Conservation (phyloP, 2,888 invertebrate species). For the Caenorhabditis sp. region DNA sequence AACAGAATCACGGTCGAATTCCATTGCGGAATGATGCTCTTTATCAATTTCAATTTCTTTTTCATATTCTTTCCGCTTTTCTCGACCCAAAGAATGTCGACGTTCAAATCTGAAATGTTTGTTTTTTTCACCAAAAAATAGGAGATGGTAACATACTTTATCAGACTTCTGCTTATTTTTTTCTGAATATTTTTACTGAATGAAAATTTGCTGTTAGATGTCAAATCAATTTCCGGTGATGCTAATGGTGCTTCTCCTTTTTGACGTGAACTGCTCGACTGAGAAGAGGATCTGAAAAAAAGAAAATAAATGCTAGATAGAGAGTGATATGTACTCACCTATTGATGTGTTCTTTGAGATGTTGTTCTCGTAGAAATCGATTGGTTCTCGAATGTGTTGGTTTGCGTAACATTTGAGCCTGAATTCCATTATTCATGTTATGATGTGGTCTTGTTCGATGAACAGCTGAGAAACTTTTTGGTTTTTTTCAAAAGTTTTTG, state of each 20-base stretch:
- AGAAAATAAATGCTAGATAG: not conserved
- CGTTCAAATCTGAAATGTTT: constrained; percentile 6
- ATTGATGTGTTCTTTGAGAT: constrained; percentile 1
- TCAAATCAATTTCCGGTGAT: constrained; percentile 8
- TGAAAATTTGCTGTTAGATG: not conserved
- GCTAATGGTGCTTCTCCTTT: constrained; percentile 6
- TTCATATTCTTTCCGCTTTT: not conserved
- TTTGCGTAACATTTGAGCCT: constrained; percentile 11
- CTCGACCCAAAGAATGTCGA: constrained; percentile 6
- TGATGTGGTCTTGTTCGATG: too few relatives aligned
- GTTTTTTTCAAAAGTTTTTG: not conserved
- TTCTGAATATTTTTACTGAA: constrained; percentile 9
- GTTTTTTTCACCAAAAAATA: not conserved
- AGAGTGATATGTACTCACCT: not conserved
- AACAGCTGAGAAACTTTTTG: too few relatives aligned
- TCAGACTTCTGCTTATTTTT: constrained; percentile 5
- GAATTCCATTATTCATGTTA: too few relatives aligned
- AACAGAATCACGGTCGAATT: constrained; percentile 2
- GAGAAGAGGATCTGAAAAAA: not conserved
- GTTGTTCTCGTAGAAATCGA: not conserved
- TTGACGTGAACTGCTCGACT: not conserved
- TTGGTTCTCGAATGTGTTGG: constrained; percentile 1
- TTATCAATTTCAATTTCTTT: not conserved
- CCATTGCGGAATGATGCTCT: constrained; percentile 10
- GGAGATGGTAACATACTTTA: not conserved